These are phyloP conservation scores for Scophthalmus maximus DNA, from an alignment of 2,113 vertebrate species.

Conservation along the genomic window DNA sequence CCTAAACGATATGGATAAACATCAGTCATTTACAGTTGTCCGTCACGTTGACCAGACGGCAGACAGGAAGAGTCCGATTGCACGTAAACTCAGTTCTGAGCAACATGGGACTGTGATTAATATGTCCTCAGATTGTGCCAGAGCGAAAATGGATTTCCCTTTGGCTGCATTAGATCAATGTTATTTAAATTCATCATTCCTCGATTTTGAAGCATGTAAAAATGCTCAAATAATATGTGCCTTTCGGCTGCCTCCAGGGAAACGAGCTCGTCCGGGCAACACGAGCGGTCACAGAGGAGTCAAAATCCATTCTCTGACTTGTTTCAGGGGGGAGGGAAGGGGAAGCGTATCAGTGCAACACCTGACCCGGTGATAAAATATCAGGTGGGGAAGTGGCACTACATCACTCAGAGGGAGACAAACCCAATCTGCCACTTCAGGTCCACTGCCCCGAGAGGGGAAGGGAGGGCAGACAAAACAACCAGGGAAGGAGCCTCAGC, in stretches of 20 bases:
- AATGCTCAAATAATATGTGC: neutral
- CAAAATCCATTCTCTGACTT: conserved; percentile 38
- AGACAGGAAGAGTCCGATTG: neutral
- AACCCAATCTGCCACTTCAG: conserved; percentile 69
- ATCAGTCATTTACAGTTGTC: neutral
- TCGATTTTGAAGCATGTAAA: neutral
- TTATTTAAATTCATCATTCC: neutral
- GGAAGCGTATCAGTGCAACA: conserved; percentile 44
- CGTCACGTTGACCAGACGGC: neutral
- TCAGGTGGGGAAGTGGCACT: conserved; percentile 63
- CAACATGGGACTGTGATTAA: neutral
- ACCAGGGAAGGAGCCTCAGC: conserved; percentile 43
- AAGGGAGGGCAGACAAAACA: conserved; percentile 28
- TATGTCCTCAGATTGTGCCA: too few relatives aligned
- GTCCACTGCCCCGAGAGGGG: conserved; percentile 42
- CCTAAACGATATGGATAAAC: conserved; percentile 1
- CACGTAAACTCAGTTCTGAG: too few relatives aligned
- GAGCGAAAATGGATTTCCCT: too few relatives aligned
- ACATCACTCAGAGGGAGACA: conserved; percentile 67
- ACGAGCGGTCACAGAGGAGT: conserved; percentile 15
- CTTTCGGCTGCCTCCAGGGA: neutral
- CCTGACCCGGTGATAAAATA: conserved; percentile 65
- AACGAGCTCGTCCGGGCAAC: neutral
- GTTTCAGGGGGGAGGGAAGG: conserved; percentile 35
- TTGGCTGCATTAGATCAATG: neutral